These are phyloP conservation scores for Lycaon pictus DNA, from an alignment of 2,113 vertebrate genomes.

Conservation along the genomic window DNA sequence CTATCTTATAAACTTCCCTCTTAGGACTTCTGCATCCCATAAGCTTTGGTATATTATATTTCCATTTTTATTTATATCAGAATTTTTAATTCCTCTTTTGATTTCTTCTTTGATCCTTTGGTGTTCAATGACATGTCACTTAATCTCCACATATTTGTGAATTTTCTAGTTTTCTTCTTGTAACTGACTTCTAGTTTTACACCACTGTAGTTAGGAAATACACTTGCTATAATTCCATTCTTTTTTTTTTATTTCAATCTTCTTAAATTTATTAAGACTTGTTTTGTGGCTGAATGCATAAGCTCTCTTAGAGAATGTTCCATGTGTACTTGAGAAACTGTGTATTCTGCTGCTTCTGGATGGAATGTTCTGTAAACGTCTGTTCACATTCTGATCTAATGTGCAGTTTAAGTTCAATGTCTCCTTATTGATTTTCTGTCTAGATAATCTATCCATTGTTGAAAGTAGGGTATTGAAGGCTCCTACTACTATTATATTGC, in stretches of 20 bases:
- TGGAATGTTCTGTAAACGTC: background rate
- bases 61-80: background rate
- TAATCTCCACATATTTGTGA: background rate
- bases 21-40: background rate
- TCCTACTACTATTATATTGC: background rate
- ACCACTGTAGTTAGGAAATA: background rate
- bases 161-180: background rate
- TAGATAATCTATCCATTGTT: background rate
- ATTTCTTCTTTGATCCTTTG: background rate
- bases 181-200: background rate
- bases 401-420: background rate
- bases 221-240: background rate
- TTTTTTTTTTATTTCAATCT: background rate
- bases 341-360: background rate
- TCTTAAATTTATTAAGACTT: background rate
- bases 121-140: background rate
- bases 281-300: background rate
- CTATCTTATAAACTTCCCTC: background rate
- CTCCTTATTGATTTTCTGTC: background rate
- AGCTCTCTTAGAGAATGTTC: background rate
- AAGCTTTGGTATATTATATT: background rate
- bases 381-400: background rate
- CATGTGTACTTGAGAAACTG: background rate
- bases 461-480: background rate
- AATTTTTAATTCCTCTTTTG: background rate